These are phyloP conservation scores for Magallana ariakensis DNA, from an alignment of 1,140 invertebrate species.

Conservation along the genomic window DNA sequence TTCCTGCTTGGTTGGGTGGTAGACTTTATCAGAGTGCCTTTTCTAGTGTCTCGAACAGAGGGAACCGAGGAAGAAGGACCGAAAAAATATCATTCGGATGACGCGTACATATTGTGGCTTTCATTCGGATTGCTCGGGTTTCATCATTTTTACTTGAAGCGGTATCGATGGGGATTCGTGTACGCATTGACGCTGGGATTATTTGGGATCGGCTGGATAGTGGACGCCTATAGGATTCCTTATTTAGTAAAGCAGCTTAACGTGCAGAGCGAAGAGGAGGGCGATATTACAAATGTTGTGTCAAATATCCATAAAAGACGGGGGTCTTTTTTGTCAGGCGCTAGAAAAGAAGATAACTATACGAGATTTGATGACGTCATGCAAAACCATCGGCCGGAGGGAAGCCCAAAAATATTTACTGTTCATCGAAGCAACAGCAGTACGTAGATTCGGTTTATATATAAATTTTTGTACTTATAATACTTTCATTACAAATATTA, in stretches of 20 bases:
- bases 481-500: no score
- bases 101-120: slow-evolving; percentile 54
- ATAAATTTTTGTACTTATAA: not conserved
- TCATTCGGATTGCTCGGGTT: slow-evolving; percentile 60
- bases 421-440: not conserved
- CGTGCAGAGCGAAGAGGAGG: not conserved
- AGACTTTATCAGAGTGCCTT: slow-evolving; percentile 69
- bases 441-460: not conserved
- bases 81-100: slow-evolving; percentile 41
- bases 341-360: not conserved
- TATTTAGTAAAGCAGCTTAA: slow-evolving; percentile 48
- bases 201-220: slow-evolving; percentile 55
- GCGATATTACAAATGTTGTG: slow-evolving; percentile 36
- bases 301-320: not conserved
- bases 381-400: not conserved
- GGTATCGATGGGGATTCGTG: slow-evolving; percentile 39
- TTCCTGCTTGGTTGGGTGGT: slow-evolving; percentile 68
- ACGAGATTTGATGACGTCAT: slow-evolving; percentile 33
- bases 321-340: not conserved
- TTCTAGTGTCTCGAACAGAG: slow-evolving; percentile 64
- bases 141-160: slow-evolving; percentile 58
- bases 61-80: slow-evolving; percentile 29
- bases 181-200: slow-evolving; percentile 51
- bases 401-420: slow-evolving; percentile 3
- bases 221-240: slow-evolving; percentile 51